Percentiles rank a stretch among this genome's conserved stretches.
Conservation (phyloP, 2,797 vertebrate species). For the Florisuga fusca region DNA sequence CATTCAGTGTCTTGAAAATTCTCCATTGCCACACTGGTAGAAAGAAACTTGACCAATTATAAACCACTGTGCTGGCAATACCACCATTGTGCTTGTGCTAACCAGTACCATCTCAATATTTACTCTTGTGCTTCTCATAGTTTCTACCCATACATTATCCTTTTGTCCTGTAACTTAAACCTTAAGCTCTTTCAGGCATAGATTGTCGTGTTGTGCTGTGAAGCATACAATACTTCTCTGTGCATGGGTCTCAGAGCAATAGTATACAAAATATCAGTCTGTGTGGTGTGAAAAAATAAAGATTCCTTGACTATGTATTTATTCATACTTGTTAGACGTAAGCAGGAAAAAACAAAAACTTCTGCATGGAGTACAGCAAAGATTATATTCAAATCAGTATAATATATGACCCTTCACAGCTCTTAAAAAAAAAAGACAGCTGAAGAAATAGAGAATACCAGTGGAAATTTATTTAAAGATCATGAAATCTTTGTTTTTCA, state of each 20-base stretch:
- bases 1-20: not conserved
- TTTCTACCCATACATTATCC: not conserved
- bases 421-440: not conserved
- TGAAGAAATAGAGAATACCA: not conserved
- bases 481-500: not conserved
- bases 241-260: not conserved
- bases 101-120: not conserved
- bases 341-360: not conserved
- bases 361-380: not conserved
- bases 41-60: not conserved
- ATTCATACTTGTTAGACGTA: not conserved
- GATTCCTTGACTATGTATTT: not conserved
- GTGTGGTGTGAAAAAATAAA: not conserved
- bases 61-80: not conserved
- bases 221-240: not conserved
- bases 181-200: not conserved
- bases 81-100: not conserved
- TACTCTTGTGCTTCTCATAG: not conserved
- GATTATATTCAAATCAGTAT: not conserved
- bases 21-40: not conserved
- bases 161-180: not conserved
- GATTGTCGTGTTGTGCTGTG: not conserved
- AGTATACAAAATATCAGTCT: not conserved
- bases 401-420: not conserved
- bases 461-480: not conserved